These are phyloP conservation scores for Notechis scutatus DNA, from an alignment of 2,113 vertebrate species.

Conservation along the genomic window DNA sequence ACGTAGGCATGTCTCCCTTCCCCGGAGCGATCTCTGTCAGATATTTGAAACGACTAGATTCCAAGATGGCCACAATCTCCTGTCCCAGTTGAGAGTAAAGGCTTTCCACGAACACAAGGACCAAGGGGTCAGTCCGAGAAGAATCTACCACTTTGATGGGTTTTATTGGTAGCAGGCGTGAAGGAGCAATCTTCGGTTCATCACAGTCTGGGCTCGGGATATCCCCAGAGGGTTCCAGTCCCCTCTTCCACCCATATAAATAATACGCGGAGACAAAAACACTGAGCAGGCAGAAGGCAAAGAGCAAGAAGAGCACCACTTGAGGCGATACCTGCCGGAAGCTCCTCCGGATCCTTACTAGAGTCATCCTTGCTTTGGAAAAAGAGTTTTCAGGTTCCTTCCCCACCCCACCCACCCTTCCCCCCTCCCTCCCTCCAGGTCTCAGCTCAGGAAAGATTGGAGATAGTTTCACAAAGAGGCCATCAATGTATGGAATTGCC, in stretches of 20 bases:
- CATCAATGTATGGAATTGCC: constrained; percentile 35
- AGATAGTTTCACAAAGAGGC: constrained; percentile 64
- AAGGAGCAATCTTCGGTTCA: constrained; percentile 80
- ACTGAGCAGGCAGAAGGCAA: constrained; percentile 91
- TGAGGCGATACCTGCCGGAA: constrained; percentile 93
- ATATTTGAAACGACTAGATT: constrained; percentile 93
- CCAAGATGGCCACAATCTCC: constrained; percentile 96
- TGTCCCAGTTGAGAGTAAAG: constrained; percentile 96
- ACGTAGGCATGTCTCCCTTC: constrained; percentile 95
- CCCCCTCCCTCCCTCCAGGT: constrained; percentile 47
- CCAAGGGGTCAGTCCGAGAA: constrained; percentile 87
- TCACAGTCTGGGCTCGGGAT: constrained; percentile 76
- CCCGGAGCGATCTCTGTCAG: constrained; percentile 93
- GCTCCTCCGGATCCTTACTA: constrained; percentile 84
- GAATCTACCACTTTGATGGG: constrained; percentile 72
- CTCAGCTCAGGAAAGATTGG: constrained; percentile 38
- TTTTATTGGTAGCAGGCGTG: constrained; percentile 82
- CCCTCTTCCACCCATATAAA: constrained; percentile 94
- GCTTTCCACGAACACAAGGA: constrained; percentile 96
- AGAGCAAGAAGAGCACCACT: constrained; percentile 91
- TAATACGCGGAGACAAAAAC: constrained; percentile 96
- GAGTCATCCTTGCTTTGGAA: constrained; percentile 73
- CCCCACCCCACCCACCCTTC: constrained; percentile 57
- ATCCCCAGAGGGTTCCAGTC: constrained; percentile 86
- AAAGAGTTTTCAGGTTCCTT: constrained; percentile 28